These are phyloP conservation scores for Mungos mungo DNA, from an alignment of 2,113 vertebrate genomes.

Conservation along the genomic window DNA sequence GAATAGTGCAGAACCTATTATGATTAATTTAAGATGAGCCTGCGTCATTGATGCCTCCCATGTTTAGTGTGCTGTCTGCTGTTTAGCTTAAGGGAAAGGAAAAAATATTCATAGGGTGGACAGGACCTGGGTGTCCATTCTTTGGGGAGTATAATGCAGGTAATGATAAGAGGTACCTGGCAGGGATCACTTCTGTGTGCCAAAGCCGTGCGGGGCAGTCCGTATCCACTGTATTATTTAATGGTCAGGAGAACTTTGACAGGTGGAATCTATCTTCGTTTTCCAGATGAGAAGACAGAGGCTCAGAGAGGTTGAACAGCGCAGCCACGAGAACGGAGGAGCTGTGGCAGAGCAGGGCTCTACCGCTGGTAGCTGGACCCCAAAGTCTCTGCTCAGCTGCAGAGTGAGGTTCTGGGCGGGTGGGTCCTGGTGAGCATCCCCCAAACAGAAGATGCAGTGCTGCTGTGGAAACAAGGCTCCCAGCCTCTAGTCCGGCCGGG, in stretches of 20 bases:
- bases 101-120: not conserved
- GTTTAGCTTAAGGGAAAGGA: not conserved
- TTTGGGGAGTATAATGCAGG: not conserved
- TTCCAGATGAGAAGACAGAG: not conserved
- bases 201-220: not conserved
- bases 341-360: not conserved
- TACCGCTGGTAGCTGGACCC: not conserved
- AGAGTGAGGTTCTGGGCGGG: not conserved
- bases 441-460: not conserved
- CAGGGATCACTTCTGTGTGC: not conserved
- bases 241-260: not conserved
- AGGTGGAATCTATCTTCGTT: not conserved
- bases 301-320: not conserved
- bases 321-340: not conserved
- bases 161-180: not conserved
- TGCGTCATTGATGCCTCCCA: fast-evolving
- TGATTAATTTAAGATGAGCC: not conserved
- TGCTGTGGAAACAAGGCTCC: not conserved
- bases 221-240: not conserved
- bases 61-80: not conserved
- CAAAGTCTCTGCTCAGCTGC: not conserved
- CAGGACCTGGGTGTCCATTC: not conserved
- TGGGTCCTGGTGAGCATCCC: fast-evolving
- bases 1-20: not conserved
- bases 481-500: not conserved